A percentile compares a stretch with the other conserved stretches of the same genome.
Conservation (phyloP, 2,797 vertebrate species). For the Megalops cyprinoides region DNA sequence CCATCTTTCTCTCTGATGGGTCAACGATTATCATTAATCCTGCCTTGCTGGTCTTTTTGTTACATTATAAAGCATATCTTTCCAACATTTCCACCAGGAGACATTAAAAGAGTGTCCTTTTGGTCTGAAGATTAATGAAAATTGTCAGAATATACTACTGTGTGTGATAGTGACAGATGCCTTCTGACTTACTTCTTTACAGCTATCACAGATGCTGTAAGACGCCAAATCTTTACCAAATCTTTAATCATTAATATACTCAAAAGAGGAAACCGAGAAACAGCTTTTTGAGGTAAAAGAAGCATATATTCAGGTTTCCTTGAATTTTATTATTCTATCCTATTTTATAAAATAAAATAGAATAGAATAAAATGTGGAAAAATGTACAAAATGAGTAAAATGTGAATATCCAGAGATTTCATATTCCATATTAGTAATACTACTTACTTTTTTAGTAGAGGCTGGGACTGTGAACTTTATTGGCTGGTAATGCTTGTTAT, state of each 20-base stretch:
- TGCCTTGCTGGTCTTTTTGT: not conserved
- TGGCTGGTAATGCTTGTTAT: constrained; percentile 71
- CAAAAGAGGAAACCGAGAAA: not conserved
- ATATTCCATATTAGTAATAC: not conserved
- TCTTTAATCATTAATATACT: not conserved
- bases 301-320: not conserved
- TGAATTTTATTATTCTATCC: too few species aligned
- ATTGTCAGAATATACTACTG: not conserved
- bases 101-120: not conserved
- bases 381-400: too few species aligned
- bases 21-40: not conserved
- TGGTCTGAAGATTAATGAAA: not conserved
- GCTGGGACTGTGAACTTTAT: constrained; percentile 63
- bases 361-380: too few species aligned
- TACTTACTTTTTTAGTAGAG: constrained; percentile 69
- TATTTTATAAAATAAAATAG: too few species aligned
- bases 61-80: constrained; percentile 16
- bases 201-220: not conserved
- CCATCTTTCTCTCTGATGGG: not conserved
- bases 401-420: not conserved
- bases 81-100: not conserved
- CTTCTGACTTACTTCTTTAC: not conserved
- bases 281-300: not conserved
- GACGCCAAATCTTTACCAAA: not conserved
- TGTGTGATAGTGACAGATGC: not conserved